A percentile compares a stretch with the other conserved stretches of the same genome.
Conservation (phyloP, 1,140 invertebrate species). For the Stenopsyche tienmushanensis region DNA sequence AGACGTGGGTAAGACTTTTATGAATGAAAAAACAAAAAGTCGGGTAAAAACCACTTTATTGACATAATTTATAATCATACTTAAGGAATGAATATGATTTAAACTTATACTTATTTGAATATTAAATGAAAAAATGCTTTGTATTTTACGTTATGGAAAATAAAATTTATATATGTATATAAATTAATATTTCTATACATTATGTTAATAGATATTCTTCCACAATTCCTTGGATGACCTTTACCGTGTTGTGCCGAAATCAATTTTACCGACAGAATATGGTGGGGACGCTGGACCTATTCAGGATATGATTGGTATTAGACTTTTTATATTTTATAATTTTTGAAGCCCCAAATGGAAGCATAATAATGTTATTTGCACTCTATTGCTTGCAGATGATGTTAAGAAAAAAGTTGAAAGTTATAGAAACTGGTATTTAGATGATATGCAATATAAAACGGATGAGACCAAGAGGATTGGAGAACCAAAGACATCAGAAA, state of each 20-base stretch:
- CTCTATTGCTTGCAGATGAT: constrained; percentile 44
- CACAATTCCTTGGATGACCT: constrained; percentile 55
- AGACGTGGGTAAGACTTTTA: constrained; percentile 49
- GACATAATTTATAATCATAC: neutral
- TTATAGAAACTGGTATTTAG: constrained; percentile 50
- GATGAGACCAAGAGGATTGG: constrained; percentile 60
- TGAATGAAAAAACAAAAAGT: constrained; percentile 52
- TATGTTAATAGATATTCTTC: constrained; percentile 51
- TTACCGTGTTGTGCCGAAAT: constrained; percentile 53
- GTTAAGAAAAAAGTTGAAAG: constrained; percentile 50
- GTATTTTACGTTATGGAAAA: neutral
- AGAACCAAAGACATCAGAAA: constrained; percentile 53
- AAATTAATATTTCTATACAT: neutral
- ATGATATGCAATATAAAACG: constrained; percentile 58
- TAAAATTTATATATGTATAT: constrained; percentile 4
- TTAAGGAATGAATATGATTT: constrained; percentile 49
- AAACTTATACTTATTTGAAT: too few species aligned
- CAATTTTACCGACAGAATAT: constrained; percentile 58
- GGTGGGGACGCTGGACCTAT: constrained; percentile 57
- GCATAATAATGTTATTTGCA: too few species aligned
- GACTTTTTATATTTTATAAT: too few species aligned
- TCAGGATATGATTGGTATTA: constrained; percentile 47
- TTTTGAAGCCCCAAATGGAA: too few species aligned
- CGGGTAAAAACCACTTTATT: constrained; percentile 49
- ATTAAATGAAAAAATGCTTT: too few species aligned